phyloP scores from a whole-genome alignment of 2,888 invertebrate genomes.

The Archips xylosteana region DNA sequence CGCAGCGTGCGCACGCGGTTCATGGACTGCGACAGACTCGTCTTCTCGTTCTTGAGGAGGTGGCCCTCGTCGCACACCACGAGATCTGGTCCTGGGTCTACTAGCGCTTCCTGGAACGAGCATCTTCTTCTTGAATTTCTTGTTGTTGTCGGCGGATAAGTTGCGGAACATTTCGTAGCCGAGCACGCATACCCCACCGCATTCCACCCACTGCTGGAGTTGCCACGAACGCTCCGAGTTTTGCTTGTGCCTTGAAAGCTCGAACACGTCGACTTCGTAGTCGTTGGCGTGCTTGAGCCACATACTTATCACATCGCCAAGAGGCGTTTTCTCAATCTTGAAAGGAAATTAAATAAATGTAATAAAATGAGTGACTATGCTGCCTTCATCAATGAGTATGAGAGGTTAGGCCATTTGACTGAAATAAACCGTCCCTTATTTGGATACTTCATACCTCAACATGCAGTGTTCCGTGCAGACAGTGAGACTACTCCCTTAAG shows the following conservation, averaged over 20 bases:
- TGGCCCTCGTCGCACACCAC: slow-evolving; percentile 99
- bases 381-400: too few species aligned
- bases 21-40: slow-evolving; percentile 95
- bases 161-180: slow-evolving; percentile 98
- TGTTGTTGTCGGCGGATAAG: slow-evolving; percentile 87
- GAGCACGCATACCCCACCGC: slow-evolving; percentile 96
- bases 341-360: too few species aligned
- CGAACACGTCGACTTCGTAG: too few species aligned
- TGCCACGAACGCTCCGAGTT: slow-evolving; percentile 90
- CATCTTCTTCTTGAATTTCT: slow-evolving; percentile 90
- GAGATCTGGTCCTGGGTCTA: slow-evolving; percentile 97
- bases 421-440: too few species aligned
- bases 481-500: too few species aligned
- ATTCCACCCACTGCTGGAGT: slow-evolving; percentile 91
- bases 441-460: too few species aligned
- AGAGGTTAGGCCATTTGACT: too few species aligned
- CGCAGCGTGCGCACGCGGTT: slow-evolving; percentile 92
- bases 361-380: too few species aligned
- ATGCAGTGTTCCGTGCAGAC: too few species aligned
- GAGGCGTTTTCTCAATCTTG: too few species aligned
- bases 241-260: slow-evolving; percentile 90
- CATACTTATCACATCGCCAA: too few species aligned
- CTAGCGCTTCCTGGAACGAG: slow-evolving; percentile 90
- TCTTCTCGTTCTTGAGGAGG: slow-evolving; percentile 96
- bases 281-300: too few species aligned